Percentiles rank a stretch among this genome's conserved stretches.
phyloP scores from a whole-genome alignment of 2,113 vertebrate genomes.

The Myotis yumanensis region DNA sequence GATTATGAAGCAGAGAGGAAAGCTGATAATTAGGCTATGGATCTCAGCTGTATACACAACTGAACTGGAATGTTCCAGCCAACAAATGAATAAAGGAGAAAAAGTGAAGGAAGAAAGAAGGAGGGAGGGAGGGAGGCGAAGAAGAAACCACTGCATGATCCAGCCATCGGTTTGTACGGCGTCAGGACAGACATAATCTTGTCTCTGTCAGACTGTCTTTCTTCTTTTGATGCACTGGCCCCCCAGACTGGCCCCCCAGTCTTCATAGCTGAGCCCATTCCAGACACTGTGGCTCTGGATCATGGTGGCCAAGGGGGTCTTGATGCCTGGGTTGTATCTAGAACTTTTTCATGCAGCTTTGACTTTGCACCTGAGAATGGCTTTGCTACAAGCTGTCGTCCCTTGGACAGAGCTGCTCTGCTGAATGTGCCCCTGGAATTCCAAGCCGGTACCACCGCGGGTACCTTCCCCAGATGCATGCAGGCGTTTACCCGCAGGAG shows the following conservation, averaged over 20 bases:
- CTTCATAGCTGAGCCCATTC: fast-evolving
- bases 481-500: not conserved
- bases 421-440: fast-evolving
- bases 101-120: not conserved
- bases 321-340: too few species aligned
- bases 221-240: too few species aligned
- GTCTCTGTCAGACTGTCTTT: not conserved
- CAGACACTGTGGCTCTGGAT: not conserved
- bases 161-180: fast-evolving
- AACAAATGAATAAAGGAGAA: not conserved
- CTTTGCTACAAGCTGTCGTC: not conserved
- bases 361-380: not conserved
- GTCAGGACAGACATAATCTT: fast-evolving
- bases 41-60: not conserved
- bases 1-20: not conserved
- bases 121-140: fast-evolving
- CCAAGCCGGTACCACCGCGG: fast-evolving
- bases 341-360: not conserved
- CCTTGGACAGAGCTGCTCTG: not conserved
- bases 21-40: conserved; percentile 37
- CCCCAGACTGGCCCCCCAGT: fast-evolving
- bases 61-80: not conserved
- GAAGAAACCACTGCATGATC: fast-evolving
- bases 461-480: fast-evolving
- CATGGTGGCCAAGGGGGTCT: fast-evolving